Evolutionary conservation across 2,888 invertebrate genomes (phyloP), one percentile per base, ranked within the genome.

Genomic region (Volucella zonaria): DNA sequence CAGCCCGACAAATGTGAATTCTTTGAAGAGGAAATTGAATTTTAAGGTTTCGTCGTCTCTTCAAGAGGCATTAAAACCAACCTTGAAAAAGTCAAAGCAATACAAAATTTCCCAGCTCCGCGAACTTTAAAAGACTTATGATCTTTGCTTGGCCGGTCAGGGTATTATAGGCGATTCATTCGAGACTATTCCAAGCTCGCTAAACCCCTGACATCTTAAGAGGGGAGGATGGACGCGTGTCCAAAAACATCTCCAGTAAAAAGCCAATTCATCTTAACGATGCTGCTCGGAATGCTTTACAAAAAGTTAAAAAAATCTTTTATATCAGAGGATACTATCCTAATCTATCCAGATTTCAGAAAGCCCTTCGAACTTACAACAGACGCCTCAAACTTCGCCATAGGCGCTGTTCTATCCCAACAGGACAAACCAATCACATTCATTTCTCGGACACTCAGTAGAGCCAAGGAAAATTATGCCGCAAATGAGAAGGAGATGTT

Each of bases 11-110:
- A 31, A 31, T 31, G 31, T 54, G 23, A 52, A 23, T 52, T 52
- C 12, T 54, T n/a, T 54, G 31, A 54, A 23, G 23, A 54, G 23
- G 31, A 31, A 31, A n/a, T 23, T n/a, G 52, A 52, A 52, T 23
- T 54, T 31, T 23, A 31, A 54, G 54, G 12, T n/a, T 31, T 54
- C 54, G n/a, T 54, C 31, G 54, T 54, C 8, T 54, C 54, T 31
- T 31, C 31, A 4, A 31, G 6, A 31, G 31, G 31, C 31, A 31
- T 31, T 31, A 31, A 31, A 31, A 31, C 31, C 31, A 31, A 31
- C 31, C 31, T 6, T 31, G 31, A 31, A 31, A 31, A 31, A 31
- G 31, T 31, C 31, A 31, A 31, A 31, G 31, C 31, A 31, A 31
- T 31, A 0, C 31, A 31, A 31, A 31, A 31, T 31, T 31, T 31